Conservation (phyloP, 1,140 invertebrate genomes). For the Pogonognathellus flavescens region DNA sequence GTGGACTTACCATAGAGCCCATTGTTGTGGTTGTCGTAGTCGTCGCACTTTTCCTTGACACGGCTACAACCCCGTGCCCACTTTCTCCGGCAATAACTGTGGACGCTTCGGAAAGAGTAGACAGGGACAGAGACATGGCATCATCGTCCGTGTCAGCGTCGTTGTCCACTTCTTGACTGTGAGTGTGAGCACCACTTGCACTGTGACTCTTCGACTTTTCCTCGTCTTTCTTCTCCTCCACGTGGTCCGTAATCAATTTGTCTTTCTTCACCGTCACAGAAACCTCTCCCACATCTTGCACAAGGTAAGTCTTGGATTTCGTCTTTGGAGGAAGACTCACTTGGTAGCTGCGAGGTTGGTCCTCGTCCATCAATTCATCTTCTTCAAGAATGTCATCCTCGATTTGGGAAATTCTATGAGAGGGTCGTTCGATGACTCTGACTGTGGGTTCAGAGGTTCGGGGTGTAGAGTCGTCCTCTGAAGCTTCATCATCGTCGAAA, state of each 20-base stretch:
- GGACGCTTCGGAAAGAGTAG: conserved; percentile 60
- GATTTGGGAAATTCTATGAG: conserved; percentile 21
- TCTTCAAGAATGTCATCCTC: conserved; percentile 54
- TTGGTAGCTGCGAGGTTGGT: background rate
- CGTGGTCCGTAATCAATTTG: background rate
- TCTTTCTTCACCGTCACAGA: conserved; percentile 10
- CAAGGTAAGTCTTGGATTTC: conserved; percentile 10
- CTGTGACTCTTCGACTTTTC: conserved; percentile 41
- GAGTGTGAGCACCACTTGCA: background rate
- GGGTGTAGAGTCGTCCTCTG: background rate
- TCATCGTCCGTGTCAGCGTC: conserved; percentile 60
- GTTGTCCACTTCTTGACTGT: conserved; percentile 22
- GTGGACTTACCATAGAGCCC: conserved; percentile 40
- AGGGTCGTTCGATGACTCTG: background rate
- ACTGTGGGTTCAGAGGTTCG: background rate
- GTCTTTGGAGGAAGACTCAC: background rate
- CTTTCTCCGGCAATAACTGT: conserved; percentile 55
- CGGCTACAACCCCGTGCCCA: background rate
- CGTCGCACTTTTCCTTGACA: conserved; percentile 13
- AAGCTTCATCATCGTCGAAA: conserved; percentile 64
- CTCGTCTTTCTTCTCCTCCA: conserved; percentile 8
- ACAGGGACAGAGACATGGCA: conserved; percentile 46
- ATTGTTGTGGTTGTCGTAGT: background rate
- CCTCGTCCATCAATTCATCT: conserved; percentile 33
- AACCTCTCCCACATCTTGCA: conserved; percentile 11